These are phyloP conservation scores for Callithrix jacchus DNA, from an alignment of 2,113 vertebrate genomes.

Conservation along the genomic window DNA sequence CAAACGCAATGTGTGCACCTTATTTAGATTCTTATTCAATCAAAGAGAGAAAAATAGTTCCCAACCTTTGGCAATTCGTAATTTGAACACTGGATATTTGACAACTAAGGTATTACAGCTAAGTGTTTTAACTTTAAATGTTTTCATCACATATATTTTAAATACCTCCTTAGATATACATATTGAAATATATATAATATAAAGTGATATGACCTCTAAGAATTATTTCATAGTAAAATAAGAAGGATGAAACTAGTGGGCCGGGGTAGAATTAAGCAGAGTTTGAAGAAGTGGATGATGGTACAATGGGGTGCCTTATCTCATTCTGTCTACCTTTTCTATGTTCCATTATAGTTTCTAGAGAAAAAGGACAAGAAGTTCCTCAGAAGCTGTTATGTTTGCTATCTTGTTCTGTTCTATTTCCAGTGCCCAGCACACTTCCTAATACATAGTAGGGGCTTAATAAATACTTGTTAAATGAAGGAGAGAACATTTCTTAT, in stretches of 20 bases:
- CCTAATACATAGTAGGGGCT: background rate
- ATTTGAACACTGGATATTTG: background rate
- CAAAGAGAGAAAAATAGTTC: background rate
- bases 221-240: background rate
- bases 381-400: background rate
- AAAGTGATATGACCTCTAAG: background rate
- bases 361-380: background rate
- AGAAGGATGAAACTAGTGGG: background rate
- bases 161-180: background rate
- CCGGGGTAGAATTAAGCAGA: no score
- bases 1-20: background rate
- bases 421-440: background rate
- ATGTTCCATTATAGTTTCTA: background rate
- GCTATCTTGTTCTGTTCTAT: no score
- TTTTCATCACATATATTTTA: background rate
- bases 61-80: background rate
- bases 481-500: background rate
- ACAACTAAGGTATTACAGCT: background rate
- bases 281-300: fast-evolving
- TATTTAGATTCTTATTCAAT: background rate
- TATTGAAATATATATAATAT: background rate
- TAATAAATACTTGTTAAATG: background rate
- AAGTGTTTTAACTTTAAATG: background rate
- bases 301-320: background rate
- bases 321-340: background rate